phyloP scores from a whole-genome alignment of 2,888 invertebrate species.

The Sclerodermus sp. region DNA sequence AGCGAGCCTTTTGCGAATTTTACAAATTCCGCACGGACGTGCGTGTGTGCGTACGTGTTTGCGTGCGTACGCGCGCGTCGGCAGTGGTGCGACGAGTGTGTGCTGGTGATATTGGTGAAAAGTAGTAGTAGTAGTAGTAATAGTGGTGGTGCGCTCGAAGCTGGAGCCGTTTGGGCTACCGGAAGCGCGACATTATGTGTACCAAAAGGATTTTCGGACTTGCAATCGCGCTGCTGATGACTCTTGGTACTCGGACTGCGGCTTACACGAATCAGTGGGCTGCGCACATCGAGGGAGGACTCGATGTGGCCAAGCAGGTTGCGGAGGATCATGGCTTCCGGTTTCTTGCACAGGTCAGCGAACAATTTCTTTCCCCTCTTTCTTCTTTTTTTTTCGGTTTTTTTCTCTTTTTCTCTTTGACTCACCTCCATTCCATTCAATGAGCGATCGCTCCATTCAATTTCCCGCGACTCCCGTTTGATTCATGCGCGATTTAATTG shows the following conservation, averaged over 20 bases:
- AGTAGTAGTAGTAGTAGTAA: constrained; percentile 14
- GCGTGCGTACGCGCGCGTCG: constrained; percentile 8
- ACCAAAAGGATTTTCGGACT: constrained; percentile 43
- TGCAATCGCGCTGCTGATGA: constrained; percentile 34
- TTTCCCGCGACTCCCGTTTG: too few relatives aligned
- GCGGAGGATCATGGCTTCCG: constrained; percentile 64
- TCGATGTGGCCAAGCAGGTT: constrained; percentile 59
- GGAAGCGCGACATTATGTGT: constrained; percentile 37
- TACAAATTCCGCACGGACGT: too few relatives aligned
- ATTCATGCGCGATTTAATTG: too few relatives aligned
- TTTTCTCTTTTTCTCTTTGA: too few relatives aligned
- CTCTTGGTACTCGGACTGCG: constrained; percentile 31
- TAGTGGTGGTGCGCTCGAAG: constrained; percentile 15
- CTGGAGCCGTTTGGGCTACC: constrained; percentile 10
- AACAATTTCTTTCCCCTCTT: not conserved
- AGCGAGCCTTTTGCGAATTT: too few relatives aligned
- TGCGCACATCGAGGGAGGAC: constrained; percentile 62
- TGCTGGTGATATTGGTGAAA: constrained; percentile 17
- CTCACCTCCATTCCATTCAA: too few relatives aligned
- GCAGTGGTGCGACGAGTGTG: constrained; percentile 20
- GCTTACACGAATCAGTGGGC: constrained; percentile 67
- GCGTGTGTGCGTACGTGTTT: too few relatives aligned
- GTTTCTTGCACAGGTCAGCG: constrained; percentile 59
- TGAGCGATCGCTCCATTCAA: too few relatives aligned
- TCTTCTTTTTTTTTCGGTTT: too few relatives aligned